A percentile compares a stretch with the other conserved stretches of the same genome.
Evolutionary conservation across 2,797 vertebrate species (phyloP).

Genomic region (Tragelaphus eurycerus): DNA sequence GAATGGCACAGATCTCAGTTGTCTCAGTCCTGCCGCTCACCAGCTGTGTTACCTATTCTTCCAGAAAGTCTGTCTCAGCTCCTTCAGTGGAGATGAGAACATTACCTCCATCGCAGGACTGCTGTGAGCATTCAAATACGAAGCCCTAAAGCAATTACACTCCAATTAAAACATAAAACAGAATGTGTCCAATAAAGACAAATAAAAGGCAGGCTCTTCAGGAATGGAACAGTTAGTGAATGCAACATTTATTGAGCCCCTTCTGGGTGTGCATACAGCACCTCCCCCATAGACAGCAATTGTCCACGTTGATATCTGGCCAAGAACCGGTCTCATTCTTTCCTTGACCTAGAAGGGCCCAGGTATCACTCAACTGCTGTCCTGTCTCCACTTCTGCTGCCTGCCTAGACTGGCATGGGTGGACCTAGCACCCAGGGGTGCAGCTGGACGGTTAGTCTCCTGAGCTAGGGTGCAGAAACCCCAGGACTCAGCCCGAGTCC

Average conservation of each 20-base stretch:
- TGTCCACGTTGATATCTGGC: background rate
- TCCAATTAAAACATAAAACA: background rate
- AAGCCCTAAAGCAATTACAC: background rate
- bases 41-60: background rate
- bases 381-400: background rate
- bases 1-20: background rate
- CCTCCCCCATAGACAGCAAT: background rate
- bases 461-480: background rate
- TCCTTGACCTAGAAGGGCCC: background rate
- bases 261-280: background rate
- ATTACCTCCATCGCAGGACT: background rate
- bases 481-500: background rate
- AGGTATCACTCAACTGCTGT: background rate
- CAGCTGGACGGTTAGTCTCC: background rate
- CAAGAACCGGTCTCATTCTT: background rate
- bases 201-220: background rate
- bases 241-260: background rate
- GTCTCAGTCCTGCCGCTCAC: background rate
- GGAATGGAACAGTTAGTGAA: background rate
- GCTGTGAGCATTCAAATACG: background rate
- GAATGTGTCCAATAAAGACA: background rate
- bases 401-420: background rate
- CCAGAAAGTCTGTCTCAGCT: background rate
- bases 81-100: background rate
- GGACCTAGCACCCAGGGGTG: background rate